Conservation (phyloP, 2,113 vertebrate species). For the Garra rufa region DNA sequence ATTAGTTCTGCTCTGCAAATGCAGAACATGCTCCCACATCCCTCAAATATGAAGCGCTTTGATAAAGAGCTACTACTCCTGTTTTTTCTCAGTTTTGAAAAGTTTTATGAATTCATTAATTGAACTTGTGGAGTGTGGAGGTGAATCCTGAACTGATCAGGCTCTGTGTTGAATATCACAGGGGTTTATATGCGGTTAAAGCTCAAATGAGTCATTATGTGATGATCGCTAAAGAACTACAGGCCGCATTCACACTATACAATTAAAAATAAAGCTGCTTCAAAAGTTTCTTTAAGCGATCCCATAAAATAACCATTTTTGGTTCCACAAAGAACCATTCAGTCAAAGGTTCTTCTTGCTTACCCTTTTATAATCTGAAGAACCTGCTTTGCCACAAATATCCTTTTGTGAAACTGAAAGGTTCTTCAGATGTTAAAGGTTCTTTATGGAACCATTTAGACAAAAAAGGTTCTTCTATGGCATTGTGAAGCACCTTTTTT, state of each 20-base stretch:
- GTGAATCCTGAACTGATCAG: neutral
- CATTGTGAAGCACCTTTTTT: too few species aligned
- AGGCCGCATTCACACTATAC: neutral
- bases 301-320: too few species aligned
- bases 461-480: too few species aligned
- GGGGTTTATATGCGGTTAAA: neutral
- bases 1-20: constrained; percentile 82
- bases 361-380: too few species aligned
- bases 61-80: constrained; percentile 78
- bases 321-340: too few species aligned
- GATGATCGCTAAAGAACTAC: neutral
- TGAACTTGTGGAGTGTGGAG: constrained; percentile 72
- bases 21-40: constrained; percentile 76
- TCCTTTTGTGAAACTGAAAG: too few species aligned
- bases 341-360: too few species aligned
- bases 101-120: constrained; percentile 79
- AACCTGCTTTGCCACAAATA: too few species aligned
- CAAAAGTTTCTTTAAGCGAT: too few species aligned
- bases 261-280: too few species aligned
- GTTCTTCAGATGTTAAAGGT: too few species aligned
- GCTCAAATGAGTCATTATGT: neutral
- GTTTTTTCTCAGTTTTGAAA: constrained; percentile 69
- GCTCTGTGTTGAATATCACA: neutral
- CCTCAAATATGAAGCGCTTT: constrained; percentile 78
- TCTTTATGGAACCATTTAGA: too few species aligned